phyloP scores from a whole-genome alignment of 2,888 invertebrate species.

The Argynnis bischoffii region DNA sequence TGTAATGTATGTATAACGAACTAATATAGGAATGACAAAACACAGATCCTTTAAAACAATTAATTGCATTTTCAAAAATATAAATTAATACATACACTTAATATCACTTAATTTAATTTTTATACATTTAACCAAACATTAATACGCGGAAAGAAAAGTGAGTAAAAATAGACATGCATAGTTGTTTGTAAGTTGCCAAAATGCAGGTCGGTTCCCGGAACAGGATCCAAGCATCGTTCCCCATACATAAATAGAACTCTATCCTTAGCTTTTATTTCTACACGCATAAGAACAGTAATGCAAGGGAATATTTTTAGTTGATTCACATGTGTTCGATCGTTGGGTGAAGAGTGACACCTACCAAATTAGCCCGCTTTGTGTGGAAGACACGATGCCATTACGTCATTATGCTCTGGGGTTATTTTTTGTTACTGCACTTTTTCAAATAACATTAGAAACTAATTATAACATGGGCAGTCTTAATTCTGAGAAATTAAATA shows the following conservation, averaged over 20 bases:
- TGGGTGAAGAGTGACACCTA: constrained; percentile 36
- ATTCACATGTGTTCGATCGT: constrained; percentile 19
- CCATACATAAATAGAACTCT: constrained; percentile 11
- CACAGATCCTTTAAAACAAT: too few species aligned
- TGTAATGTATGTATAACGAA: too few species aligned
- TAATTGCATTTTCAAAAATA: too few species aligned
- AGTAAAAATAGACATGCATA: constrained; percentile 20
- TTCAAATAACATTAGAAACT: constrained; percentile 21
- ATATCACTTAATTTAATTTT: too few species aligned
- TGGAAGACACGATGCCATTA: constrained; percentile 32
- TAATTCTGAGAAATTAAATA: neutral
- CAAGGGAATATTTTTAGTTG: neutral
- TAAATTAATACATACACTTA: too few species aligned
- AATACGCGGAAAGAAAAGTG: constrained; percentile 6
- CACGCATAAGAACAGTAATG: constrained; percentile 14
- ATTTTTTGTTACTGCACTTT: constrained; percentile 20
- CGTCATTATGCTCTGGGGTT: constrained; percentile 29
- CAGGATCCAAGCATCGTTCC: neutral
- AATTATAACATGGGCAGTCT: constrained; percentile 23
- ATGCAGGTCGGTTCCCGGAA: constrained; percentile 38
- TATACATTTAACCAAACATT: too few species aligned
- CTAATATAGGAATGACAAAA: neutral
- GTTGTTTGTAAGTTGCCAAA: constrained; percentile 32
- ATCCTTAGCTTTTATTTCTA: constrained; percentile 12
- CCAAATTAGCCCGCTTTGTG: constrained; percentile 35